Evolutionary conservation across 2,888 invertebrate genomes (phyloP), one percentile per base, ranked within the genome.

Genomic region (Polylopha cassiicola): DNA sequence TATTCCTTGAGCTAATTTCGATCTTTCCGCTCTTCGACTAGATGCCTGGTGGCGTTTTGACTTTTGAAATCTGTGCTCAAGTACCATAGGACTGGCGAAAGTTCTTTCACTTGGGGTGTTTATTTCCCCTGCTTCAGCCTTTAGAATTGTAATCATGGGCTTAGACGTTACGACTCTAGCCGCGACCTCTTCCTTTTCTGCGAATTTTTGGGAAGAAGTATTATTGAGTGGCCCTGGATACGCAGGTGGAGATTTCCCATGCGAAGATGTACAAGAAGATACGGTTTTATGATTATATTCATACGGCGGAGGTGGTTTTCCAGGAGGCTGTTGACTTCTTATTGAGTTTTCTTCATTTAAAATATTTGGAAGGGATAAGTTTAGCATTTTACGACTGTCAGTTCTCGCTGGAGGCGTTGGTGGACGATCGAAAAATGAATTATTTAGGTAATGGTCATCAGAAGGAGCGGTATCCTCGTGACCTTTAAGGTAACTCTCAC

Each of bases 161-260:
- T 92, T 88, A 0, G 92, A 91, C 15, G 92, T 92, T 18, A 94
- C 92, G 49, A 93, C 91, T 47, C 93, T 86, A 0, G 93, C 93
- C 30, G 91, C 86, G 0, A 91, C 90, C 77, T 93, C 92, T 70
- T 92, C 92, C 47, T 81, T 81, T 14, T 81, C 79, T 22, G 44
- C 58, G 6, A 51, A 43, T 46, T 63, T 63, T 55, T 71, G 73
- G 14, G 63, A 50, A 34, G 65, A 49, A 1, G 29, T 26, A 49
- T 46, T 9, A 50, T 55, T 9, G 67, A 45, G 22, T 20, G 61
- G 55, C 4, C 87, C 88, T 1, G 90, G 90, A 70, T 92, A 91
- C 0, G 91, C 91, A 24, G 91, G 92, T 8, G 91, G 91, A 47
- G 90, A 88, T 43, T 90, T 87, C 14, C 82, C 52, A 2, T 80